Base-by-base conservation (phyloP, 2,797 vertebrate genomes). In the Telmatherina bonti region DNA sequence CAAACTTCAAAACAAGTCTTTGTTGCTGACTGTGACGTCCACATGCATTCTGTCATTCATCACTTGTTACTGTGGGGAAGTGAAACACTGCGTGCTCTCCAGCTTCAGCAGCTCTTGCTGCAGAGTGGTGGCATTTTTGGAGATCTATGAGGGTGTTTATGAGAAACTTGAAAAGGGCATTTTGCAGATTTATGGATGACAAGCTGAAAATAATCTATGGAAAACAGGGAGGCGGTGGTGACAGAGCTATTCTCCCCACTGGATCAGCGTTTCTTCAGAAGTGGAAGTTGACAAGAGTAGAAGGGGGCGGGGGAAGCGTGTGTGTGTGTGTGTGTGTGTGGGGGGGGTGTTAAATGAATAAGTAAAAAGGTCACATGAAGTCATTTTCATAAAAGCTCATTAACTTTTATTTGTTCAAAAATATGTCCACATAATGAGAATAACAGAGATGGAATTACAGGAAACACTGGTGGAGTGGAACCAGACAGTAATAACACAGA, bases 381-480 rank as follows among this genome's bases (percentile, higher is more conserved):
- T 78, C 81, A 80, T 89, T 92, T 91, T 92, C 87, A 91, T 85
- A 88, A 93, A 93, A 93, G 80, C 91, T 92, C 91, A 93, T 94
- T 93, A 92, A 90, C 83, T 92, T 92, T 91, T 89, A 91, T 91
- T 90, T 85, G 85, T 84, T 62, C 76, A 88, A 86, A 68, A 87
- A 91, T 63, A 89, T 89, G 90, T 88, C 75, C 55, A 63, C 61
- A 79, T 93, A 93, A 93, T 93, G 93, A 91, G 60, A 91, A 91
- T 87, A 90, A 89, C 88, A 87, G 84, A 86, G 91, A 92, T 88
- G 80, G 76, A 89, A 92, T 90, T 81, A 85, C 86, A 82, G 85
- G 82, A 84, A 93, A 89, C 80, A 80, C 62, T 78, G 86, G 76
- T 84, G 78, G 81, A 81, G 88, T 83, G 84, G 83, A 88, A 86